These are phyloP conservation scores for Salvelinus fontinalis DNA, from an alignment of 2,113 vertebrate genomes.

Conservation along the genomic window DNA sequence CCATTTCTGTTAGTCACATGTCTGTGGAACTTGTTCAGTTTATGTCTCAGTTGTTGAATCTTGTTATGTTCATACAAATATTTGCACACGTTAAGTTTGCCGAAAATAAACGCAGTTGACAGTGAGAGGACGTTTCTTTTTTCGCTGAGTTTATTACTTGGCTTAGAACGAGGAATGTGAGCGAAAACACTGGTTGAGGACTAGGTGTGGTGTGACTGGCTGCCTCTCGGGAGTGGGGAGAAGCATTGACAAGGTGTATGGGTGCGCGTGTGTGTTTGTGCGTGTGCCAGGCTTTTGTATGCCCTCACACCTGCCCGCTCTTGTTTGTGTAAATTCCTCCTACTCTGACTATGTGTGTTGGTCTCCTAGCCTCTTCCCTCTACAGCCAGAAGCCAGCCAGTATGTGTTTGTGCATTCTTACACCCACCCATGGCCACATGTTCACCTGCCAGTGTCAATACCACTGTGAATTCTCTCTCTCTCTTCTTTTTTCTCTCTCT, in stretches of 20 bases:
- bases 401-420: conserved; percentile 1
- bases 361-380: not conserved
- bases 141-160: not conserved
- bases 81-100: too few species aligned
- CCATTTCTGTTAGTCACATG: too few species aligned
- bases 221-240: not conserved
- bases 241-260: not conserved
- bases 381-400: not conserved
- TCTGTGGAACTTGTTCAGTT: too few species aligned
- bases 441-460: not conserved
- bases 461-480: not conserved
- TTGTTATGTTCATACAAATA: too few species aligned
- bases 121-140: too few species aligned
- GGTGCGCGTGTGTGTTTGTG: conserved; percentile 11
- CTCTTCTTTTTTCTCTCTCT: conserved; percentile 8
- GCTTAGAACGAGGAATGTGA: too few species aligned
- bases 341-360: not conserved
- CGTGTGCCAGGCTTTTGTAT: not conserved
- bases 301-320: not conserved
- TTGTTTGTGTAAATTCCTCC: too few species aligned
- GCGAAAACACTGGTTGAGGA: not conserved
- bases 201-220: not conserved
- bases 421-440: conserved; percentile 1
- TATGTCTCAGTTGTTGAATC: too few species aligned
- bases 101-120: too few species aligned